Evolutionary conservation across 2,797 vertebrate species (phyloP), one percentile per base, ranked within the genome.

Genomic region (Emydoidea blandingii): DNA sequence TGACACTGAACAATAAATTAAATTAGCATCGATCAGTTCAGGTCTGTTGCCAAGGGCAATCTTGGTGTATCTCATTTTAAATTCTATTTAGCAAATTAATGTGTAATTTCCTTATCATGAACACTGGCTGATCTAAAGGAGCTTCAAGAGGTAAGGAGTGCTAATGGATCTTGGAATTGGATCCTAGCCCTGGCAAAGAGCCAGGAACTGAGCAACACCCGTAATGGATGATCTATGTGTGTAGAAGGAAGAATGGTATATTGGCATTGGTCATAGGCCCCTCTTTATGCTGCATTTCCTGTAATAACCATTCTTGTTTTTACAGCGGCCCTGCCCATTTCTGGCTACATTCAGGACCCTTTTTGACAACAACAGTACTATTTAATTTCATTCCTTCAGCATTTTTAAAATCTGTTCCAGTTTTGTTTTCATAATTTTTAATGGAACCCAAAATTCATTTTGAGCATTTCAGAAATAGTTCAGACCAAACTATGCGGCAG

Each of bases 71-170:
- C 74, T 93, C 88, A 91, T 95, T 97, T 93, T 87, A 88, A 94
- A 96, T 95, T 97, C 87, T 93, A 34, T 92, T 94, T 65, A 96
- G 53, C n/a, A 95, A 97, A 97, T 92, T 81, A 96, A 93, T 94
- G 89, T 84, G 57, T 86, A 95, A 91, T 97, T 96, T 96, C 88
- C 86, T 96, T 97, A 95, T 95, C 90, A 80, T 87, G 62, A 97
- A n/a, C 78, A 90, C 6, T 80, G 78, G 21, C 54, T 96, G 82
- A 93, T 94, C 85, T 95, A 95, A 94, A 95, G 89, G 89, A 97
- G 85, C 79, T 97, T 95, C 94, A 93, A 95, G 94, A 97, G 59
- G 74, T 83, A 96, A 92, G 83, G 74, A 94, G 83, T 92, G 65
- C 68, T 95, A 95, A 96, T 94, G 94, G 93, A 90, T 92, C 93